Base-by-base conservation (phyloP, 1,140 invertebrate genomes). In the Neuroterus valhalla region DNA sequence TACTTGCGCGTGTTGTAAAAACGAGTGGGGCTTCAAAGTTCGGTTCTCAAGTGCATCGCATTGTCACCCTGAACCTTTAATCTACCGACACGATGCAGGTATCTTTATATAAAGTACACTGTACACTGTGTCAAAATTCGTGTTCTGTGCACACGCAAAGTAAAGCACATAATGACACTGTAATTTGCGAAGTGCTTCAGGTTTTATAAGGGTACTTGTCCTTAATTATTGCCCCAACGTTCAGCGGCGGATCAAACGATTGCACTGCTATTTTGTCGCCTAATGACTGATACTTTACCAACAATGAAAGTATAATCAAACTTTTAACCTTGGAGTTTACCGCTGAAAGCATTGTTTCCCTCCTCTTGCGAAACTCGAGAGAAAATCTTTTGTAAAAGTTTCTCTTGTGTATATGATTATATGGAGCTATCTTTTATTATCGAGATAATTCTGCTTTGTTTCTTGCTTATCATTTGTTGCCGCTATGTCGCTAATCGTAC, bases 31-130 rank as follows among this genome's bases (percentile, higher is more conserved):
- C 38, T 50, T 45, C 15, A 12, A 19, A 44, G 21, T 38, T 38
- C 31, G 31, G 19, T n/a, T 62, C n/a, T 69, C 14, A 21, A 69
- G 43, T 31, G 38, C 38, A 67, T 10, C 43, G 66, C 43, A 19
- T 44, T 67, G 66, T 72, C 45, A 31, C 66, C 66, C 66, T 67
- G 50, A 72, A 72, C 26, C 66, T 72, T 72, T 62, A 72, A 62
- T 55, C 52, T 55, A 11, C 52, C 23, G 52, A 12, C 23, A 55
- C 15, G 17, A 48, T 48, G 17, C 46, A 48, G 46, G 46, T 48
- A 48, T n/a, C n/a, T n/a, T n/a, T n/a, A n/a, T 48, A 48, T n/a
- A 48, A 17, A 15, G 26, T 14, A n/a, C n/a, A n/a, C n/a, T n/a
- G 52, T 23, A 23, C 4, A 11, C 26, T 55, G 52, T 55, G 52